Evolutionary conservation across 2,797 vertebrate species (phyloP).

Genomic region (Merluccius polli): DNA sequence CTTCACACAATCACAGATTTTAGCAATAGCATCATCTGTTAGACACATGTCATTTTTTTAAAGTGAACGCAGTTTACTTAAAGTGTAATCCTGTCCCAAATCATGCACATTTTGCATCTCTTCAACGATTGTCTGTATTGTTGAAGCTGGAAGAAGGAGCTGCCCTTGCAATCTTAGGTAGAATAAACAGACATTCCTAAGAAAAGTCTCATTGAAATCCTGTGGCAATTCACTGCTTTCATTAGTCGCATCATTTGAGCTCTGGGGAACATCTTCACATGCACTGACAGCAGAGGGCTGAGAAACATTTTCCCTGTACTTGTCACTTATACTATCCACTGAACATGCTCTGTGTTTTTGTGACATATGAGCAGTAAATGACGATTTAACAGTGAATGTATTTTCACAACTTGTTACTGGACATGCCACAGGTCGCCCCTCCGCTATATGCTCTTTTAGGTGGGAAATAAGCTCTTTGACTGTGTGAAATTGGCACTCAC

Average conservation of each 20-base stretch:
- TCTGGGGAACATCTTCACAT: conserved; percentile 13
- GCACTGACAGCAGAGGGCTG: conserved; percentile 15
- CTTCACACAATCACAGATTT: not conserved
- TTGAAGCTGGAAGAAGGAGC: too few relatives aligned
- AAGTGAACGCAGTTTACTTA: conserved; percentile 7
- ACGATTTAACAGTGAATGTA: conserved; percentile 25
- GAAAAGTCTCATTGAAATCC: conserved; percentile 27
- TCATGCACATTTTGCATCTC: too few relatives aligned
- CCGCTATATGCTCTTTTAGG: conserved; percentile 33
- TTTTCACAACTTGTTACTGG: conserved; percentile 26
- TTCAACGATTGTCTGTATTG: too few relatives aligned
- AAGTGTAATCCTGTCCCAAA: not conserved
- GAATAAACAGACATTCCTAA: conserved; percentile 20
- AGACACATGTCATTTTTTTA: not conserved
- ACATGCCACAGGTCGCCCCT: conserved; percentile 30
- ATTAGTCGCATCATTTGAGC: conserved; percentile 7
- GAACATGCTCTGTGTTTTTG: conserved; percentile 22
- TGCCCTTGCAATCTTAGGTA: too few relatives aligned
- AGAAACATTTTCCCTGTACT: conserved; percentile 13
- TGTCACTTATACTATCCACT: conserved; percentile 15
- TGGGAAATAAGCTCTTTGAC: conserved; percentile 29
- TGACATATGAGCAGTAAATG: conserved; percentile 29
- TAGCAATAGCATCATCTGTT: not conserved
- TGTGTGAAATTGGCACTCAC: conserved; percentile 26
- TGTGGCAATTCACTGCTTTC: conserved; percentile 17